Base-by-base conservation (phyloP, 2,888 invertebrate genomes). In the Seira ritae region DNA sequence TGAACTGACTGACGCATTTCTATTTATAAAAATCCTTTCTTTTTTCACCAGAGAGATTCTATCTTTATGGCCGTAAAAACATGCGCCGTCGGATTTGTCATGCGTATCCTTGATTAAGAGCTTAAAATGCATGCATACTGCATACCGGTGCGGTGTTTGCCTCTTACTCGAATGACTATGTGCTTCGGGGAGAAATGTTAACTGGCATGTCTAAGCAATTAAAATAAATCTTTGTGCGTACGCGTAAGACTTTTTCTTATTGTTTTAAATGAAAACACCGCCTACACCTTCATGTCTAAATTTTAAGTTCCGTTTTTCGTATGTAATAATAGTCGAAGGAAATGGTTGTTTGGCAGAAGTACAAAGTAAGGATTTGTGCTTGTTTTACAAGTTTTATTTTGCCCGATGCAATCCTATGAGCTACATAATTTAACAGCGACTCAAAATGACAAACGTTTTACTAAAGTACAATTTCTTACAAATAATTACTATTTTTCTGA, bases 21-120 rank as follows among this genome's bases (percentile, higher is more conserved):
- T 80, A 80, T 80, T 80, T 80, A 74, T 80, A 80, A 80, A 55
- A 17, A 55, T 17, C 42, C 19, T 65, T 24, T 66, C n/a, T 74
- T 42, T 15, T 17, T 42, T 17, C 15, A 74, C 66, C 66, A 31
- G n/a, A n/a, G n/a, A 31, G 31, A 62, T 74, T 19, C 24, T 8
- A 23, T 8, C 42, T 19, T 66, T 46, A 23, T 42, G n/a, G 37
- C 55, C 12, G 31, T 73, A 65, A 42, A 65, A 42, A 31, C 17
- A n/a, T 12, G 55, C 55, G 3, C 55, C 15, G 6, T 17, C 3
- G 55, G 55, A 55, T 55, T 55, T 55, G 55, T 55, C 55, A 55
- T 55, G 55, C 15, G 17, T 17, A 55, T 55, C 55, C 55, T 55
- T 55, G 55, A 55, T 31, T 31, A 31, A 31, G 31, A 31, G 8